Evolutionary conservation across 2,888 invertebrate genomes (phyloP), one percentile per base, ranked within the genome.

Genomic region (Drosophila neutralis): DNA sequence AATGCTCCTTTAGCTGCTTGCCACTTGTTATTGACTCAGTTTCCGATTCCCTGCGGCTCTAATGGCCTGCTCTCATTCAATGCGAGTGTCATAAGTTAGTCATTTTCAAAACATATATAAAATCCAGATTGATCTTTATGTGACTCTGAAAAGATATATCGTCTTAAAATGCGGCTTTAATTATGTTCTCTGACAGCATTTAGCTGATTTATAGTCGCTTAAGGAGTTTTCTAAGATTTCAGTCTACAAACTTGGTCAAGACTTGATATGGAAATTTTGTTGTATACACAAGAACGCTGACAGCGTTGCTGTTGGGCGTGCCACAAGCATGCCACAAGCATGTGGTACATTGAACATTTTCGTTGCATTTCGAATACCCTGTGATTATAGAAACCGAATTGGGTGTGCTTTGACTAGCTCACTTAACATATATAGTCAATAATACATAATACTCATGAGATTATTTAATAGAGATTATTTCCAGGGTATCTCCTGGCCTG

Each of bases 301-400:
- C 40, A 54, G n/a, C 71, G 29, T 31, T 29, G 29, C 36, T 38
- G 33, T 53, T 59, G 66, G 33, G 13, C 45, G 24, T 58, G 73
- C 69, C 73, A 64, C 68, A 29, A 61, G 11, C 24, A 45, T 58
- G 73, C 69, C 73, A 64, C 68, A 31, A 61, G 45, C 64, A 69
- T 65, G 77, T 67, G 70, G 54, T 35, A 67, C 60, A 73, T 66
- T 51, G 57, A 64, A 54, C 77, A 69, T 60, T 56, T 69, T 62
- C 31, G 59, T 61, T 75, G 60, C 60, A 68, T 51, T 53, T 49
- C 8, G 24, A 15, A 24, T 45, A 45, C 45, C 15, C 51, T 29
- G 29, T 38, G 7, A 29, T 15, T 8, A 0, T 0, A 38, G 29
- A 1, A 15, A 18, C 2, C 6, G 13, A 13, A 56, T 27, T n/a